Evolutionary conservation across 2,797 vertebrate genomes (phyloP), one percentile per base, ranked within the genome.

Genomic region (Microctenopoma lineatum): DNA sequence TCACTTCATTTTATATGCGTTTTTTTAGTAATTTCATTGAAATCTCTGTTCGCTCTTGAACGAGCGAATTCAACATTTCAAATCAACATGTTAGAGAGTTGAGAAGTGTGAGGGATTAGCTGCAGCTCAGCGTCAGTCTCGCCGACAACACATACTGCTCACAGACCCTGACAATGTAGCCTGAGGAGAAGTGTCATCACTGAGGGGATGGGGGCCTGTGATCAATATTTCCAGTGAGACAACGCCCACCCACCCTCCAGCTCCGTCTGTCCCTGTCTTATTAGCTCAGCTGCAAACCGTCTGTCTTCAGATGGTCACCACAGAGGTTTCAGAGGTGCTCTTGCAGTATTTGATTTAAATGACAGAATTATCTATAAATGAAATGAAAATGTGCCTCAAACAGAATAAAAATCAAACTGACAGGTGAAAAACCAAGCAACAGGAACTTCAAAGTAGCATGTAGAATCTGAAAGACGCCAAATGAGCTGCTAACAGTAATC

Each of bases 171-270:
- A 36, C 66, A 39, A 7, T 21, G 29, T 26, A 44, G 65, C 77
- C 54, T 66, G 41, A 56, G 45, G 64, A 79, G 71, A 66, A 51
- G 66, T 68, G 62, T 41, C 27, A 46, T 62, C 63, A 67, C 67
- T 65, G 47, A 58, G 60, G 45, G 67, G 59, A 64, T 68, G 68
- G 48, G 66, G 56, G 54, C 61, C 58, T 84, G 50, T 69, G 69
- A 87, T 88, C 83, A 81, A 75, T 83, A 70, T 63, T 72, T 79
- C 73, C 63, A 54, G 65, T 36, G 73, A 67, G 13, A 27, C 48
- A 65, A 56, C 73, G n/a, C 26, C 29, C 15, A 66, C 59, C 36
- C 60, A 44, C 54, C 29, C 66, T 12, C 29, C 5, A 29, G 51
- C 69, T 45, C 34, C 41, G 21, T 16, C 38, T 54, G 48, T 69